Percentiles rank a stretch among this genome's conserved stretches.
Evolutionary conservation across 2,888 invertebrate species (phyloP).

Genomic region (Hesperia comma): DNA sequence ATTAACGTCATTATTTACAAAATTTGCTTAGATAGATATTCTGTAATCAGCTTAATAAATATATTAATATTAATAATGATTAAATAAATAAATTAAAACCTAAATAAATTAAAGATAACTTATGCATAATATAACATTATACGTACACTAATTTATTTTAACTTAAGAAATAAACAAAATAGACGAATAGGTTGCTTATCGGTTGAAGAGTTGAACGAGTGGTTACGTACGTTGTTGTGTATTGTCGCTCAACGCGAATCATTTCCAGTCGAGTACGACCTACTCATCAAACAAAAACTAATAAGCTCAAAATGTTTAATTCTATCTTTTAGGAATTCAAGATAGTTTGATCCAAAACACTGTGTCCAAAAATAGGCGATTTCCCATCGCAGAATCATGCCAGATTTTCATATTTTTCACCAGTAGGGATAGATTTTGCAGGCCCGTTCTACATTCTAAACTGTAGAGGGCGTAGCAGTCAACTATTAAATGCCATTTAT

Average conservation of each 20-base stretch:
- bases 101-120: constrained; percentile 26
- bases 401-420: constrained; percentile 8
- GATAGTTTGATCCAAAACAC: constrained; percentile 3
- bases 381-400: constrained; percentile 4
- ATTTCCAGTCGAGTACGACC: constrained; percentile 24
- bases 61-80: too few species aligned
- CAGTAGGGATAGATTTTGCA: constrained; percentile 5
- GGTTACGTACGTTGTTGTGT: constrained; percentile 28
- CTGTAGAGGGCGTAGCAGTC: constrained; percentile 8
- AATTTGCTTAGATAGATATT: neutral
- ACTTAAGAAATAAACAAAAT: constrained; percentile 20
- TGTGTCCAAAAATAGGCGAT: neutral
- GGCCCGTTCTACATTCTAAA: constrained; percentile 16
- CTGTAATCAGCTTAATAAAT: neutral
- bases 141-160: constrained; percentile 27
- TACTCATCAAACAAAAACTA: neutral
- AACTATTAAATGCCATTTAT: constrained; percentile 11
- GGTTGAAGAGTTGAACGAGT: constrained; percentile 27
- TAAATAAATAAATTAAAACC: neutral
- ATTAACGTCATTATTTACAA: neutral
- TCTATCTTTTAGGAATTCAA: constrained; percentile 8
- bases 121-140: too few species aligned
- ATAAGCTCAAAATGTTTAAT: constrained; percentile 20
- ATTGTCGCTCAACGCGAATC: constrained; percentile 14
- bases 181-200: constrained; percentile 15